Conservation (phyloP, 2,113 vertebrate species). For the Sceloporus tristichus region DNA sequence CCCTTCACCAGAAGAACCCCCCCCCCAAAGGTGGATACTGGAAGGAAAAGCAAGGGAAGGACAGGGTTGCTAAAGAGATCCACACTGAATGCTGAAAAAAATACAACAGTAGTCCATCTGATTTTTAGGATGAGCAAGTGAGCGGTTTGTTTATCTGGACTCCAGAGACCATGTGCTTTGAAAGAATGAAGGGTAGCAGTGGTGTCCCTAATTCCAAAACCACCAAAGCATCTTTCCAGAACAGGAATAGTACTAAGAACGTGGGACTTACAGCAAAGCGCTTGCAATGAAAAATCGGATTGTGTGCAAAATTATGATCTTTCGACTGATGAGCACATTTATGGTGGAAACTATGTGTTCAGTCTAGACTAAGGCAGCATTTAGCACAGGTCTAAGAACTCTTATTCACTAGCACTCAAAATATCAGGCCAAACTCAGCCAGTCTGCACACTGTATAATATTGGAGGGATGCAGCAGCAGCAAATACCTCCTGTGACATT, state of each 20-base stretch:
- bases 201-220: not conserved
- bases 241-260: not conserved
- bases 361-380: not conserved
- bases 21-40: not conserved
- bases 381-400: not conserved
- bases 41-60: too few relatives aligned
- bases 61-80: too few relatives aligned
- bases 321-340: not conserved
- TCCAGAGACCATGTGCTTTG: not conserved
- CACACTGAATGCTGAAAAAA: too few relatives aligned
- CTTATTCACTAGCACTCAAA: not conserved
- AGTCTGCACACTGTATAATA: not conserved
- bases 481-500: not conserved
- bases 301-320: constrained; percentile 48
- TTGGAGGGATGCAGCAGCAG: not conserved
- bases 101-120: too few relatives aligned
- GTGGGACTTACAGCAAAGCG: not conserved
- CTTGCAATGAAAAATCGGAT: constrained; percentile 55
- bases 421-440: not conserved
- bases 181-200: not conserved
- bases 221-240: not conserved
- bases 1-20: not conserved
- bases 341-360: not conserved
- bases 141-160: not conserved
- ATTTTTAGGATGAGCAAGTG: too few relatives aligned